Percentiles rank a stretch among this genome's conserved stretches.
phyloP scores from a whole-genome alignment of 2,797 vertebrate species.

The Cacajao melanocephalus region DNA sequence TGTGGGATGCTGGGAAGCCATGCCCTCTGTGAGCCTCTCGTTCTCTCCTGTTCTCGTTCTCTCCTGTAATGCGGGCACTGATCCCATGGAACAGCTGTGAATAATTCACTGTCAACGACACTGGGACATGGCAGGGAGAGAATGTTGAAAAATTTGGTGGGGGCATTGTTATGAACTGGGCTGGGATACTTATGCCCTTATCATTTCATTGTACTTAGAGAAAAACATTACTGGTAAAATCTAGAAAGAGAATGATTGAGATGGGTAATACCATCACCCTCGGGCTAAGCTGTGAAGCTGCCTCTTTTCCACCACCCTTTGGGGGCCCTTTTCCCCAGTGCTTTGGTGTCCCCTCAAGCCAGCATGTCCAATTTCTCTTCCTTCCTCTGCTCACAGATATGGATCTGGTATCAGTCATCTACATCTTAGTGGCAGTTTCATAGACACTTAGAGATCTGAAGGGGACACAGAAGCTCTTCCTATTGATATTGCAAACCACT shows the following conservation, averaged over 20 bases:
- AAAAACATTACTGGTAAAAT: not conserved
- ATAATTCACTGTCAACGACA: too few species aligned
- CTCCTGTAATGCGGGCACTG: rapidly evolving
- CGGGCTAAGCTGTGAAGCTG: not conserved
- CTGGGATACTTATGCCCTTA: rapidly evolving
- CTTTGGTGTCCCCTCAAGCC: not conserved
- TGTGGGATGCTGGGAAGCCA: rapidly evolving
- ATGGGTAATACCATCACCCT: rapidly evolving
- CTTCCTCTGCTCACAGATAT: not conserved
- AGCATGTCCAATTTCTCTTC: not conserved
- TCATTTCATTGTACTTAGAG: not conserved
- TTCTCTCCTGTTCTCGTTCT: rapidly evolving
- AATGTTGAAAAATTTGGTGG: not conserved
- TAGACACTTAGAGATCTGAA: not conserved
- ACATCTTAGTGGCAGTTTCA: not conserved
- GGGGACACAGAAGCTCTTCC: not conserved
- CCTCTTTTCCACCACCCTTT: not conserved
- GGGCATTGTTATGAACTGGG: not conserved
- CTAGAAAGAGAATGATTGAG: not conserved
- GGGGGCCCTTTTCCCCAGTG: too few species aligned
- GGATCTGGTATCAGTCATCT: not conserved
- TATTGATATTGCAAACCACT: rapidly evolving
- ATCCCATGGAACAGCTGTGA: not conserved
- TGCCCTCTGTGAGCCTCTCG: rapidly evolving
- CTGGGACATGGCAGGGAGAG: rapidly evolving